phyloP scores from a whole-genome alignment of 2,888 invertebrate species.

The Aricia artaxerxes region DNA sequence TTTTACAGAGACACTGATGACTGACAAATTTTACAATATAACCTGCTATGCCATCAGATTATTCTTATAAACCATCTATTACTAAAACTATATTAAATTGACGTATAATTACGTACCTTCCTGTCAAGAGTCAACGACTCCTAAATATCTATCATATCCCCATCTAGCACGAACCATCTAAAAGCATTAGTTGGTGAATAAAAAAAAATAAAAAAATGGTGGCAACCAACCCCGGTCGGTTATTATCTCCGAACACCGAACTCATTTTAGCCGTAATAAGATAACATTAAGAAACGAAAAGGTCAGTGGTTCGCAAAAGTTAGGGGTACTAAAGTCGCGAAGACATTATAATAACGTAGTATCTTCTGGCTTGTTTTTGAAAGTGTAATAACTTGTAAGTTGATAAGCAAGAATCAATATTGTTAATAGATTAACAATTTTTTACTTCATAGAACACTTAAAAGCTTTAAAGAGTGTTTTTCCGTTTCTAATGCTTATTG shows the following conservation, averaged over 20 bases:
- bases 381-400: too few relatives aligned
- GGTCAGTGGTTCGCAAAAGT: constrained; percentile 56
- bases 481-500: too few relatives aligned
- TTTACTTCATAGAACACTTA: too few relatives aligned
- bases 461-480: too few relatives aligned
- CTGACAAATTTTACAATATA: background rate
- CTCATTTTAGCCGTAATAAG: constrained; percentile 81
- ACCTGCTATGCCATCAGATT: background rate
- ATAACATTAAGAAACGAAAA: constrained; percentile 75
- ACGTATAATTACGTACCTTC: constrained; percentile 38
- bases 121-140: constrained; percentile 49
- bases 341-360: too few relatives aligned
- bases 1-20: background rate
- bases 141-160: constrained; percentile 53
- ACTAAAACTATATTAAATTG: constrained; percentile 23
- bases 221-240: constrained; percentile 64
- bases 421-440: too few relatives aligned
- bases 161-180: constrained; percentile 69
- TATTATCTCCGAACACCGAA: constrained; percentile 80
- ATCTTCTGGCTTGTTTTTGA: too few relatives aligned
- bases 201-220: constrained; percentile 53
- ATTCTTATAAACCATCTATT: background rate
- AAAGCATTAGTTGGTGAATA: constrained; percentile 68
- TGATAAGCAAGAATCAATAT: too few relatives aligned
- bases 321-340: background rate